Percentiles rank a stretch among this genome's conserved stretches.
Evolutionary conservation across 2,113 vertebrate species (phyloP).

Genomic region (Halichoeres trimaculatus): DNA sequence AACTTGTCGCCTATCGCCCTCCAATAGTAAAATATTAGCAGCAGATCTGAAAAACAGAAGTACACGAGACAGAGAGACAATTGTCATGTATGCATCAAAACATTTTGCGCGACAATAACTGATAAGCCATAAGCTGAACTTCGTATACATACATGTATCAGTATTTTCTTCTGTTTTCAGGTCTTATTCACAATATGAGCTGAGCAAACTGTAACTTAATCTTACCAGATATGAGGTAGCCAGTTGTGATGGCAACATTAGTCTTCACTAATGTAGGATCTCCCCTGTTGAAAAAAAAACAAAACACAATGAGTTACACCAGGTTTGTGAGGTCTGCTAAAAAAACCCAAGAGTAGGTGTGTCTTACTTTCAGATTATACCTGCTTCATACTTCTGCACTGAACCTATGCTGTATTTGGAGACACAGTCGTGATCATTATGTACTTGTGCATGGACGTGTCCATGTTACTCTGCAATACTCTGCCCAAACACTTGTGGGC

Average conservation of each 20-base stretch:
- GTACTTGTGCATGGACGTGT: too few relatives aligned
- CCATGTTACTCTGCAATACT: too few relatives aligned
- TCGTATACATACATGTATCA: neutral
- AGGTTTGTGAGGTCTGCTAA: neutral
- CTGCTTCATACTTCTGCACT: too few relatives aligned
- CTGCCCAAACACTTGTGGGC: too few relatives aligned
- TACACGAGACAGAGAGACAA: constrained; percentile 28
- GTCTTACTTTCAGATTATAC: neutral
- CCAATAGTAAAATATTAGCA: constrained; percentile 97
- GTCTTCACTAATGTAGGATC: constrained; percentile 90
- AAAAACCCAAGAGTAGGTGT: neutral
- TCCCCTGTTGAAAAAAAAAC: constrained; percentile 89
- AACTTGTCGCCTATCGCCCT: constrained; percentile 95
- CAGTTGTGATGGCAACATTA: constrained; percentile 94
- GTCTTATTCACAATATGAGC: neutral
- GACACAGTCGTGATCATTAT: too few relatives aligned
- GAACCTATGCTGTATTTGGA: too few relatives aligned
- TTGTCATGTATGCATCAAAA: constrained; percentile 10
- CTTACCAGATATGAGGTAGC: constrained; percentile 99
- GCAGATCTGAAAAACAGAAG: constrained; percentile 89
- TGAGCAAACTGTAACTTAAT: constrained; percentile 17
- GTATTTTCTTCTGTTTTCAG: too few relatives aligned
- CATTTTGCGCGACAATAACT: neutral
- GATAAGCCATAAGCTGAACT: neutral
- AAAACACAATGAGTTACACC: neutral